Evolutionary conservation across 2,113 vertebrate species (phyloP).

Genomic region (Triplophysa rosa): DNA sequence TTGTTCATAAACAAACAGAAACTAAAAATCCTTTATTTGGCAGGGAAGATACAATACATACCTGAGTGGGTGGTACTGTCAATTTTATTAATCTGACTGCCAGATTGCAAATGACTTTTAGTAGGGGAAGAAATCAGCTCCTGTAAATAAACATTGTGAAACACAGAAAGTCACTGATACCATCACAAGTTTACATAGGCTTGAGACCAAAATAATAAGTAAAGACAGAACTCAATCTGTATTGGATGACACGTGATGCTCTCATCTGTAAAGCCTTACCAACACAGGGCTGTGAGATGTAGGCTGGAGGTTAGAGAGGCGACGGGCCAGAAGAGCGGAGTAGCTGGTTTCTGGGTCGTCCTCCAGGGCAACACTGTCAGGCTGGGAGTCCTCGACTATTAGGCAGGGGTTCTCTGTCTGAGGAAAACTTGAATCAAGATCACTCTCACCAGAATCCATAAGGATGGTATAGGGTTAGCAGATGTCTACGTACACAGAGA

Average conservation of each 20-base stretch:
- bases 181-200: not conserved
- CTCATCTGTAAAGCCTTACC: constrained; percentile 67
- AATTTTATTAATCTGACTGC: constrained; percentile 65
- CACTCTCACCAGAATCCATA: constrained; percentile 83
- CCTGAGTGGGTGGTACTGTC: constrained; percentile 48
- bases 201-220: not conserved
- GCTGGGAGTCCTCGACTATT: constrained; percentile 92
- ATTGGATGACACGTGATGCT: not conserved
- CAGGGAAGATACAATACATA: not conserved
- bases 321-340: constrained; percentile 73
- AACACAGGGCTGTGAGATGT: constrained; percentile 80
- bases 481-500: constrained; percentile 38
- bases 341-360: constrained; percentile 82
- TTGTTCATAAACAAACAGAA: not conserved
- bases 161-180: not conserved
- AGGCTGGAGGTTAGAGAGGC: constrained; percentile 78
- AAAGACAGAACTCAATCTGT: not conserved
- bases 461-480: constrained; percentile 55
- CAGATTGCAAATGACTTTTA: constrained; percentile 67
- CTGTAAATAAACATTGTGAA: constrained; percentile 64
- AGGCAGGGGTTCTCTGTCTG: constrained; percentile 84
- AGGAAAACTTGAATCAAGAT: constrained; percentile 83
- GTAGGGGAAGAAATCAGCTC: constrained; percentile 76
- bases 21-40: not conserved
- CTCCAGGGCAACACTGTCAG: constrained; percentile 78